phyloP scores from a whole-genome alignment of 2,113 vertebrate genomes.

The Synchiropus splendidus region DNA sequence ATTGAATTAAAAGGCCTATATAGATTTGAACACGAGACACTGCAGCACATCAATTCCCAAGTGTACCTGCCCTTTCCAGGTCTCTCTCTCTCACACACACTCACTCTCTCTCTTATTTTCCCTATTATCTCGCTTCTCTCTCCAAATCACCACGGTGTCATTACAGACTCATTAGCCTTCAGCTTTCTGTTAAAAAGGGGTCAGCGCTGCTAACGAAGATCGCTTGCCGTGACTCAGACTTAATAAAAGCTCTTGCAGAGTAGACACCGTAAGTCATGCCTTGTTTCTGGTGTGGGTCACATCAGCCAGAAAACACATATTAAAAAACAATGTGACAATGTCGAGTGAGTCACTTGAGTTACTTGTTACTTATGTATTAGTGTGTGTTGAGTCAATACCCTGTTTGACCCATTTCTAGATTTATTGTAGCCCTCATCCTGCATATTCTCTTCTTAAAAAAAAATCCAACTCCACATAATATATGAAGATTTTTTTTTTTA shows the following conservation, averaged over 20 bases:
- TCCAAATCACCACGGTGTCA: constrained; percentile 4
- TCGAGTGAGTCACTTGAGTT: too few relatives aligned
- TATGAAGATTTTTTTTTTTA: too few relatives aligned
- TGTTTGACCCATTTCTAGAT: too few relatives aligned
- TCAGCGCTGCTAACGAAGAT: constrained; percentile 14
- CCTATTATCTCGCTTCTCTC: constrained; percentile 6
- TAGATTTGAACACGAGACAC: constrained; percentile 54
- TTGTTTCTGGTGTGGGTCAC: background rate
- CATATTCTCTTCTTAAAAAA: too few relatives aligned
- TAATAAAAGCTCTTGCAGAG: constrained; percentile 21
- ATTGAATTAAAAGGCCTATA: constrained; percentile 61
- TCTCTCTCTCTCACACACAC: constrained; percentile 1
- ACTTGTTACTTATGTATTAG: too few relatives aligned
- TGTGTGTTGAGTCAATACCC: too few relatives aligned
- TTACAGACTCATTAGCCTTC: constrained; percentile 33
- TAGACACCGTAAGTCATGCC: constrained; percentile 3
- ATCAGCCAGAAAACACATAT: too few relatives aligned
- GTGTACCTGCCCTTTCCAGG: constrained; percentile 29
- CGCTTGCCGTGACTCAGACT: constrained; percentile 23
- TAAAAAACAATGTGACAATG: too few relatives aligned
- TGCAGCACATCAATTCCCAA: constrained; percentile 43
- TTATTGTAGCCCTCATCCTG: too few relatives aligned
- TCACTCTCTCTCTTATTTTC: constrained; percentile 7
- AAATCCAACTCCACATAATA: too few relatives aligned
- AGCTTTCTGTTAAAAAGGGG: constrained; percentile 30